These are phyloP conservation scores for Merodon equestris DNA, from an alignment of 2,888 invertebrate species.

Conservation along the genomic window DNA sequence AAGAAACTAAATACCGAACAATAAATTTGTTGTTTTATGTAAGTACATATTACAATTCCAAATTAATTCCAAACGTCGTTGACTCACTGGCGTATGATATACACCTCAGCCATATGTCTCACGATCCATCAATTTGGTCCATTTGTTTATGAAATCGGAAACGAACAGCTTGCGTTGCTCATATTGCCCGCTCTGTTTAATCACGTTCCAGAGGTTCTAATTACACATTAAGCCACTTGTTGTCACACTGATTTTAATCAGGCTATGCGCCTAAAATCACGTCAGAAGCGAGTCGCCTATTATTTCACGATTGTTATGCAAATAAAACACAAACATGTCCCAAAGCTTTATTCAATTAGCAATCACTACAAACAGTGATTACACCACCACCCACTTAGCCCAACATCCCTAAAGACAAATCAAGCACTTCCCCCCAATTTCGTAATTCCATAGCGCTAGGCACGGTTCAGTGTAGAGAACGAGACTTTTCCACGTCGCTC, in stretches of 20 bases:
- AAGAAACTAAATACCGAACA: conserved; percentile 6
- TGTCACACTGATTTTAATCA: not conserved
- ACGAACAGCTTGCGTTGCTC: no score
- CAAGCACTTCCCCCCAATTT: conserved; percentile 28
- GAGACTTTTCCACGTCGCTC: conserved; percentile 40
- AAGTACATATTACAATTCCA: conserved; percentile 1
- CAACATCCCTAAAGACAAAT: conserved; percentile 36
- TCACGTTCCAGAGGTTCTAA: conserved; percentile 3
- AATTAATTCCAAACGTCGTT: no score
- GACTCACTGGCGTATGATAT: no score
- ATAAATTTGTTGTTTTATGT: not conserved
- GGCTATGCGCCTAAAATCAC: conserved; percentile 15
- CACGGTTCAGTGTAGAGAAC: not conserved
- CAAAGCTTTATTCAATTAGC: conserved; percentile 43
- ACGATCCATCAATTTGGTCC: no score
- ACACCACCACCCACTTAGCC: conserved; percentile 49
- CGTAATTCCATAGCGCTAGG: conserved; percentile 8
- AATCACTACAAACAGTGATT: conserved; percentile 51
- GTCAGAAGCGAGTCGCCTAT: conserved; percentile 2
- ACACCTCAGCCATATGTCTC: no score
- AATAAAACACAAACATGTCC: conserved; percentile 5
- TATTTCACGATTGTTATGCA: conserved; percentile 16
- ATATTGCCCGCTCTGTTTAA: not conserved
- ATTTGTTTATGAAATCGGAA: no score
- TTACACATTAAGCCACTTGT: conserved; percentile 10